These are phyloP conservation scores for Heliconius cydno DNA, from an alignment of 2,888 invertebrate genomes.

Conservation along the genomic window DNA sequence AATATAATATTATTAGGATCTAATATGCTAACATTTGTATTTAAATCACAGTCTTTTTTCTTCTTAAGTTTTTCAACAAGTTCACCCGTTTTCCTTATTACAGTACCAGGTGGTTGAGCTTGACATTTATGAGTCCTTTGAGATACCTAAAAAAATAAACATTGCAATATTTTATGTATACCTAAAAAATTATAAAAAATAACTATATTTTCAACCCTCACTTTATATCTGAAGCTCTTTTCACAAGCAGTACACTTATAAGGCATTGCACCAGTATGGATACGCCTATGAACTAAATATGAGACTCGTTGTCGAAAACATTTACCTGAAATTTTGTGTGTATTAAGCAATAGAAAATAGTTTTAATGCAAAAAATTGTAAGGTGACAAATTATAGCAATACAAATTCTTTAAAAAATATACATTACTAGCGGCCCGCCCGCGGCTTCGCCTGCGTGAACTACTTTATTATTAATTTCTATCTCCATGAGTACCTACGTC, in stretches of 20 bases:
- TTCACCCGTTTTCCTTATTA: constrained; percentile 76
- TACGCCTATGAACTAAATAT: constrained; percentile 92
- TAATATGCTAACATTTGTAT: constrained; percentile 32
- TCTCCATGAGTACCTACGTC: too few species aligned
- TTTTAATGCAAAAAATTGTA: neutral
- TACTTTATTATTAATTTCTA: too few species aligned
- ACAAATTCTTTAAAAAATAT: neutral
- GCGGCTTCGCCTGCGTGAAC: too few species aligned
- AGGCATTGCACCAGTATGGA: constrained; percentile 93
- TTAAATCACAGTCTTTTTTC: constrained; percentile 58
- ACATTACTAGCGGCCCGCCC: too few species aligned
- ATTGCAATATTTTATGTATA: constrained; percentile 14
- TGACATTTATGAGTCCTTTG: constrained; percentile 92
- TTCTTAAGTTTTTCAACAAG: constrained; percentile 79
- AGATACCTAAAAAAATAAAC: constrained; percentile 83
- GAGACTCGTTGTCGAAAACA: constrained; percentile 93
- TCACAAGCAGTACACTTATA: constrained; percentile 92
- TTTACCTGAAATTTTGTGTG: constrained; percentile 85
- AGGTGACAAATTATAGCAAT: neutral
- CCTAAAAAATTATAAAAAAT: neutral
- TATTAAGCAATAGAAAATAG: neutral
- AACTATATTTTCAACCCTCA: constrained; percentile 54
- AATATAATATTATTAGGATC: constrained; percentile 33
- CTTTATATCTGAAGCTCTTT: constrained; percentile 92
- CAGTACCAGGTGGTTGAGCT: constrained; percentile 84